A percentile compares a stretch with the other conserved stretches of the same genome.
Evolutionary conservation across 2,797 vertebrate species (phyloP).

Genomic region (Rachycentron canadum): DNA sequence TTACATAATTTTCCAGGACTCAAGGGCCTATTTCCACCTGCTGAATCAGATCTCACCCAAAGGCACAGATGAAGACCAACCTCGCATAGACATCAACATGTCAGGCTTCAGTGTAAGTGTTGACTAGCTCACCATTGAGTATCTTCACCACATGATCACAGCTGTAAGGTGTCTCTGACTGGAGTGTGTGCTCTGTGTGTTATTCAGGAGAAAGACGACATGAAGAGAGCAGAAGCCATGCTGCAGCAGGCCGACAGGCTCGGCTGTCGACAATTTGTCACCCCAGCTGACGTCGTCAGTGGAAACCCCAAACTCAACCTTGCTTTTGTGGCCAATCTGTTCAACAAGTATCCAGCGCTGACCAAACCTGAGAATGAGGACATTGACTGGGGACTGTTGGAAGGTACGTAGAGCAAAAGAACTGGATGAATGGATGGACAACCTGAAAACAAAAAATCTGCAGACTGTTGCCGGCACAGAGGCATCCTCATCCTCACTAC

Average conservation of each 20-base stretch:
- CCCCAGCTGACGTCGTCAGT: conserved; percentile 92
- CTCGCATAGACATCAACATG: conserved; percentile 94
- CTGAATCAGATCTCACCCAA: conserved; percentile 98
- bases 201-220: conserved; percentile 93
- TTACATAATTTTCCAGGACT: conserved; percentile 87
- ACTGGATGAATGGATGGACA: neutral
- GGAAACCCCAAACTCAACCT: conserved; percentile 98
- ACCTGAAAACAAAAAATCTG: too few relatives aligned
- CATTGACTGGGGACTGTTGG: conserved; percentile 89
- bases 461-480: too few relatives aligned
- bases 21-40: conserved; percentile 96
- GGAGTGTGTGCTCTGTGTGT: conserved; percentile 35
- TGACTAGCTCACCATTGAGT: conserved; percentile 17
- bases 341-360: conserved; percentile 98
- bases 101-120: conserved; percentile 92
- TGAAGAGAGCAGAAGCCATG: conserved; percentile 94
- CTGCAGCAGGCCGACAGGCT: conserved; percentile 95
- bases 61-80: conserved; percentile 93
- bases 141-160: conserved; percentile 31
- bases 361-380: conserved; percentile 96
- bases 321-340: conserved; percentile 98
- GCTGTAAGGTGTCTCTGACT: conserved; percentile 40
- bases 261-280: conserved; percentile 97
- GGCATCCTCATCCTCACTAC: neutral
- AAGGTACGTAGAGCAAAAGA: conserved; percentile 78